Base-by-base conservation (phyloP, 2,113 vertebrate species). In the Anguilla rostrata region DNA sequence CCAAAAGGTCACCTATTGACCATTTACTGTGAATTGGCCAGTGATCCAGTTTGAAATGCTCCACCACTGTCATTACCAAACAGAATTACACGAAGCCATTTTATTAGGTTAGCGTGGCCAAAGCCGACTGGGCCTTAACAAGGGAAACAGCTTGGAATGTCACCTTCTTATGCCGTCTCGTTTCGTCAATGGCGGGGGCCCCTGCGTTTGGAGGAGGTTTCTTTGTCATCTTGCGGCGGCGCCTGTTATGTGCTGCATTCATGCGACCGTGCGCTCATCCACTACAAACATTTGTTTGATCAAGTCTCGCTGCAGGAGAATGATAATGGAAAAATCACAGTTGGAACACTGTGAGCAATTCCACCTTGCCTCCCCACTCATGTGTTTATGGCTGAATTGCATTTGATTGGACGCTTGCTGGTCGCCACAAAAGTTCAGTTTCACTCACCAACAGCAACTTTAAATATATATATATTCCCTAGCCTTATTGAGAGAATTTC, bases 1-100 rank as follows among this genome's bases (percentile, higher is more conserved):
- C 85, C 88, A 83, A 91, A 89, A 92, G 91, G 93, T 94, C 92
- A 93, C 92, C 89, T 89, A 91, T 89, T 85, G 86, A 83, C 56
- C 46, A 2, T 83, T 91, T 85, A 89, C 88, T 39, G 46, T 40
- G 71, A 81, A 85, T 85, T 81, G 78, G 34, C n/a, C 39, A 8
- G 6, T 56, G 39, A 82, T 66, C 39, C 79, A 66, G 53, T 86
- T 81, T 63, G 85, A 26, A 12, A 41, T 60, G 26, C 79, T 82
- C 40, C 41, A 86, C 56, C 60, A 79, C 39, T 20, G 40, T n/a
- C 16, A 41, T 79, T 85, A 79, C 84, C 49, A 18, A 56, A 34
- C 43, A 20, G 81, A 75, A 14, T 18, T 20, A 86, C 39, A 34
- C 15, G 5, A 1, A 5, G 53, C 78, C 78, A 29, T 20, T 41